phyloP scores from a whole-genome alignment of 1,140 invertebrate species.

The Nephotettix cincticeps region DNA sequence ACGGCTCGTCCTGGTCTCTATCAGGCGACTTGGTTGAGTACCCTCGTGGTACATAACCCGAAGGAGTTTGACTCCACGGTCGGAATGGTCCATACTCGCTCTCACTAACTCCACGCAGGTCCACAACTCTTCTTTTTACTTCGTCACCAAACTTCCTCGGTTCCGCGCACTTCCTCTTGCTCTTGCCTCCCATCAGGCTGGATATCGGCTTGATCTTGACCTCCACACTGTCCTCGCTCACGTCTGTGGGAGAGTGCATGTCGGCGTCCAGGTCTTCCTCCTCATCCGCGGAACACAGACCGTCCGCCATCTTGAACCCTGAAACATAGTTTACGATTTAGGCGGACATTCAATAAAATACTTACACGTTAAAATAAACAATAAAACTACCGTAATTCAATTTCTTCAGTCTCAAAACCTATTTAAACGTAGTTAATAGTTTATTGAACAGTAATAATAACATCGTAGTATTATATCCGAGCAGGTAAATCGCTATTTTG shows the following conservation, averaged over 20 bases:
- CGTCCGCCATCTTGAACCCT: conserved; percentile 50
- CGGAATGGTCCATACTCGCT: conserved; percentile 52
- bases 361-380: not conserved
- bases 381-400: not conserved
- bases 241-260: conserved; percentile 58
- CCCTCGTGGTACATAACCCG: conserved; percentile 28
- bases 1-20: conserved; percentile 47
- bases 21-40: conserved; percentile 38
- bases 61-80: conserved; percentile 51
- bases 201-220: conserved; percentile 63
- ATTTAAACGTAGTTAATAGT: not conserved
- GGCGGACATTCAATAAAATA: not conserved
- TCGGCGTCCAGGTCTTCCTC: conserved; percentile 60
- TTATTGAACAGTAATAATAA: too few species aligned
- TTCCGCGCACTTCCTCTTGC: conserved; percentile 71
- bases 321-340: conserved; percentile 11
- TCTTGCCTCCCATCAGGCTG: conserved; percentile 48
- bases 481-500: too few species aligned
- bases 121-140: conserved; percentile 19
- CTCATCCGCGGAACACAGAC: conserved; percentile 62
- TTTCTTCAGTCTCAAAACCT: not conserved
- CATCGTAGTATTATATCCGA: too few species aligned
- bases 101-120: conserved; percentile 42
- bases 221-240: conserved; percentile 74
- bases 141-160: conserved; percentile 55